Evolutionary conservation across 2,888 invertebrate genomes (phyloP), one percentile per base, ranked within the genome.

Genomic region (Drosophila lacicola): DNA sequence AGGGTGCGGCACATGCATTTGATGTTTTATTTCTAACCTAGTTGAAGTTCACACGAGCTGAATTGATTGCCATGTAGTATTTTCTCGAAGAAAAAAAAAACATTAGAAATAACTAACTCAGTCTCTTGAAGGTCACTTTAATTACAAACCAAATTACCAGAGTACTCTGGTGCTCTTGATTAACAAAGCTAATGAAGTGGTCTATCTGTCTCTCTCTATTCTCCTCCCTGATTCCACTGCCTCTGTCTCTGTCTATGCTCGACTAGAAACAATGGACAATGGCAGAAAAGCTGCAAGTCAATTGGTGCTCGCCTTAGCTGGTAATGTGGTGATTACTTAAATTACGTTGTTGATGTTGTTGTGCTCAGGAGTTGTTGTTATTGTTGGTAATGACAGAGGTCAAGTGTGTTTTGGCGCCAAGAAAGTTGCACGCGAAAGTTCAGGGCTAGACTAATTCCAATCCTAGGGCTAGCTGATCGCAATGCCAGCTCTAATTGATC

Each of bases 171-270:
- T 54, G 56, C 67, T 71, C 55, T 75, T 67, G 76, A 74, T 76
- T 72, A 69, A 76, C 77, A 69, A 37, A 61, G 14, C 77, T 69
- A 76, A 72, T 75, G 72, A 76, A 75, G 68, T 75, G 63, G 25
- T 53, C 21, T 62, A 41, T 36, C 56, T 55, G 54, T 17, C 17
- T 53, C 29, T 36, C 39, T 25, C 57, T 47, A 44, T 29, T 21
- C 14, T 25, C 19, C 19, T 11, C 11, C 44, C 8, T 42, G 5
- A 11, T 19, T 66, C 37, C 37, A 9, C 29, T 14, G 29, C 34
- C 34, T 13, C 19, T 42, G 34, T 17, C 41, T 54, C 17, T 36
- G 10, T 11, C 34, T n/a, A 17, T 2, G 21, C 17, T 14, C 39
- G 33, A 19, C 41, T 45, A 39, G 50, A 54, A 41, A 75, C 74